Evolutionary conservation across 2,113 vertebrate species (phyloP), one percentile per base, ranked within the genome.

Genomic region (Aegotheles bennettii): DNA sequence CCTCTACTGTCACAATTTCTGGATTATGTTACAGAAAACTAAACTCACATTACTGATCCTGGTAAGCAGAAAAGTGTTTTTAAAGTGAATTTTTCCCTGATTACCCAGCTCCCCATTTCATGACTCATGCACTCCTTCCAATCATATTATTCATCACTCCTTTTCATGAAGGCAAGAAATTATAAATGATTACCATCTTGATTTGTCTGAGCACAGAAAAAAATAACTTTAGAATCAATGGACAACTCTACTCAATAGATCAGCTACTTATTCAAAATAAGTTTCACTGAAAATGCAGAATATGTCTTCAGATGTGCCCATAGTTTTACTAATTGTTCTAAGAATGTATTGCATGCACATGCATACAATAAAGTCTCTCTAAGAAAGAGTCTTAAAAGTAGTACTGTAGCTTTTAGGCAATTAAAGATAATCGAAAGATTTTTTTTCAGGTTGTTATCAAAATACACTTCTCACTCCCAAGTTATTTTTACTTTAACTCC

Each of bases 111-210:
- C 80, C 71, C 83, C 28, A 63, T 92, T 93, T 89, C 87, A 84
- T 95, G 95, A 96, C 91, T 96, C 95, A 95, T 56, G 91, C 84
- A 85, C 84, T 95, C 95, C 84, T 89, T 95, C 91, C 89, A 96
- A 95, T 90, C 91, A 95, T 74, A 95, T 95, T 96, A 96, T 95
- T 95, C 94, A 97, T 94, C 91, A 92, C 14, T 93, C 35, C 85
- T 94, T 92, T 97, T 96, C 94, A 96, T 81, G 79, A 96, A 93
- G 78, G 79, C 83, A 87, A 94, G 90, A 94, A 95, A 96, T 96
- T 96, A 90, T 84, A 96, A 97, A 93, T 94, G 87, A 96, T 97
- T 94, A 89, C 91, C 89, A 95, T 93, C 79, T 80, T 90, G 90
- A 96, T 95, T 95, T 80, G 75, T 90, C 90, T 93, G 31, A 95